Base-by-base conservation (phyloP, 2,888 invertebrate species). In the Yponomeuta evonymella region DNA sequence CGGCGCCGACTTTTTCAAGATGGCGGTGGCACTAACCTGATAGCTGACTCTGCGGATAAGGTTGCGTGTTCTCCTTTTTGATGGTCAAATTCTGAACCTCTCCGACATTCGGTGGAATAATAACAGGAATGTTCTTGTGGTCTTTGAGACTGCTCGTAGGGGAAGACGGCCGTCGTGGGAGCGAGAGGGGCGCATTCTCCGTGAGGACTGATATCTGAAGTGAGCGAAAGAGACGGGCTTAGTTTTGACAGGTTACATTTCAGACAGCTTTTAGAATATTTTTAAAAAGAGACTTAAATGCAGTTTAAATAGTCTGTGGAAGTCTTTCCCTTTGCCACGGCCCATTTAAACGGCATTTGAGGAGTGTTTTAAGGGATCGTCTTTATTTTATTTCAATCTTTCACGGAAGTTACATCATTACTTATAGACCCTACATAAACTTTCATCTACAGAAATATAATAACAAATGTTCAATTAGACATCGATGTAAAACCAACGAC, bases 11-110 rank as follows among this genome's bases (percentile, higher is more conserved):
- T 12, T 58, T 58, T 58, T 5, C 51, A 58, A 58, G 51, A 58
- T 58, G 51, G 51, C 15, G 15, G 51, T 12, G 51, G 15, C 64
- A 23, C 64, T 64, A 5, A 89, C 90, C 90, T 73, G 89, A 85
- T 48, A 89, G 72, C 70, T 93, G 89, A 1, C 88, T 90, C 75
- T 81, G 83, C 72, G 65, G 51, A 15, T 87, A 86, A 73, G 86
- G 81, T 74, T 81, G 73, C 76, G 51, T 48, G 30, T 70, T 71
- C 36, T 92, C 92, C 74, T 90, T 91, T 79, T 91, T 94, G 78
- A 89, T 94, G 67, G 84, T 94, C 83, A 88, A 86, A 87, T 87
- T 94, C 84, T 91, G 91, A 0, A 89, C 86, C 74, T 91, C 91
- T 0, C 85, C 84, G 1, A 82, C 74, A 0, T 81, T 76, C 0